Conservation (phyloP, 30 jellyfish, hydroid and myxozoan genomes). For the Mastigias papua region DNA sequence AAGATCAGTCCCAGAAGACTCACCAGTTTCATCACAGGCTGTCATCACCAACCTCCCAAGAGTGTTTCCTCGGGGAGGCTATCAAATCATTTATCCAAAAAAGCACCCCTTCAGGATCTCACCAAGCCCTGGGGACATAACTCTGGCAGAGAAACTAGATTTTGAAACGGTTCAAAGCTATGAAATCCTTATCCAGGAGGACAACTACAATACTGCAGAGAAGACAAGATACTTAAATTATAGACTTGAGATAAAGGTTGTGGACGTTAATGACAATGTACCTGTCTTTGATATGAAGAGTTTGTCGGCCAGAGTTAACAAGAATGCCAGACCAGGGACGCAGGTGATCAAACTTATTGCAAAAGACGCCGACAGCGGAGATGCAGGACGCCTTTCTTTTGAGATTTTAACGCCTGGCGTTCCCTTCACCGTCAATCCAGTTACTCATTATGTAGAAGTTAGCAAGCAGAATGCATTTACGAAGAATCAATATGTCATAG, state of each 20-base stretch:
- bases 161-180: slow-evolving; percentile 73
- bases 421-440: slow-evolving; percentile 96
- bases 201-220: slow-evolving; percentile 38
- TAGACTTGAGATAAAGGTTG: slow-evolving; percentile 70
- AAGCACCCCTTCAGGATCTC: slow-evolving; percentile 83
- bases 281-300: slow-evolving; percentile 88
- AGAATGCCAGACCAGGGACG: slow-evolving; percentile 97
- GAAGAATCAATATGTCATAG: slow-evolving; percentile 75
- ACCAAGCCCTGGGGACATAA: slow-evolving; percentile 68
- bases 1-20: slow-evolving; percentile 74
- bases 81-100: slow-evolving; percentile 85
- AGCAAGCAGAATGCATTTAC: slow-evolving; percentile 64
- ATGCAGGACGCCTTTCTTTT: slow-evolving; percentile 87
- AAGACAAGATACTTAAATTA: slow-evolving; percentile 72
- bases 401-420: slow-evolving; percentile 67
- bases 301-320: slow-evolving; percentile 78
- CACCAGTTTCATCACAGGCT: slow-evolving; percentile 49
- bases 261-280: slow-evolving; percentile 88
- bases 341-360: slow-evolving; percentile 82
- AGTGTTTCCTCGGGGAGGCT: slow-evolving; percentile 73
- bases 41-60: slow-evolving; percentile 78
- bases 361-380: slow-evolving; percentile 91
- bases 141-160: slow-evolving; percentile 62
- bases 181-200: slow-evolving; percentile 82
- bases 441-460: slow-evolving; percentile 79